Evolutionary conservation across 2,888 invertebrate genomes (phyloP).

Genomic region (Venusia cambrica): DNA sequence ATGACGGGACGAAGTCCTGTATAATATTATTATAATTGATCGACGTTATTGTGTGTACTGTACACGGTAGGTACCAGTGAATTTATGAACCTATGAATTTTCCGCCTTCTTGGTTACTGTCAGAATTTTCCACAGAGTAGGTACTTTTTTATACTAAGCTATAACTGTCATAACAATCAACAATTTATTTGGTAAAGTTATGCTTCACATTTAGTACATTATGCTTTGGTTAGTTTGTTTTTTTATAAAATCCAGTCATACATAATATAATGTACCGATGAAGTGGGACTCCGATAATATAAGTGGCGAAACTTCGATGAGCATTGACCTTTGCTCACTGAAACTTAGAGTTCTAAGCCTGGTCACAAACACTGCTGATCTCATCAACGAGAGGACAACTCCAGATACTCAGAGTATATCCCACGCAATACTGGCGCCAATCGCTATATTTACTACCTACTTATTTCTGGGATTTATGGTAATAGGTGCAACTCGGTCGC

Average conservation of each 20-base stretch:
- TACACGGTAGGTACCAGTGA: too few species aligned
- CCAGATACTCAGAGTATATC: constrained; percentile 40
- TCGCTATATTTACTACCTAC: constrained; percentile 51
- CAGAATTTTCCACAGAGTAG: too few species aligned
- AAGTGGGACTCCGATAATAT: constrained; percentile 33
- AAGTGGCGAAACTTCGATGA: constrained; percentile 45
- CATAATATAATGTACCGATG: constrained; percentile 29
- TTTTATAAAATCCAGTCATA: background rate
- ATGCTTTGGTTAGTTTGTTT: constrained; percentile 2
- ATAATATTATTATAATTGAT: too few species aligned
- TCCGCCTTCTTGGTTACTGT: too few species aligned
- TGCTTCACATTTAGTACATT: too few species aligned
- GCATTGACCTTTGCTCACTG: constrained; percentile 39
- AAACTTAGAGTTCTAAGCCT: constrained; percentile 51
- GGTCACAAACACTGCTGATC: constrained; percentile 53
- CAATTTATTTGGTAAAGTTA: too few species aligned
- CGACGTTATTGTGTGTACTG: too few species aligned
- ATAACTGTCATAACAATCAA: too few species aligned
- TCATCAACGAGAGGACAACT: constrained; percentile 59
- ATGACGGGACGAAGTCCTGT: too few species aligned
- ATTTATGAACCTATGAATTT: too few species aligned
- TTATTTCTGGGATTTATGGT: constrained; percentile 48
- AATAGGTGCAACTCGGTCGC: constrained; percentile 33
- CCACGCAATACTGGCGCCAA: constrained; percentile 54
- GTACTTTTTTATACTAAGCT: too few species aligned